Conservation (phyloP, 2,113 vertebrate genomes). For the Phodopus roborovskii region DNA sequence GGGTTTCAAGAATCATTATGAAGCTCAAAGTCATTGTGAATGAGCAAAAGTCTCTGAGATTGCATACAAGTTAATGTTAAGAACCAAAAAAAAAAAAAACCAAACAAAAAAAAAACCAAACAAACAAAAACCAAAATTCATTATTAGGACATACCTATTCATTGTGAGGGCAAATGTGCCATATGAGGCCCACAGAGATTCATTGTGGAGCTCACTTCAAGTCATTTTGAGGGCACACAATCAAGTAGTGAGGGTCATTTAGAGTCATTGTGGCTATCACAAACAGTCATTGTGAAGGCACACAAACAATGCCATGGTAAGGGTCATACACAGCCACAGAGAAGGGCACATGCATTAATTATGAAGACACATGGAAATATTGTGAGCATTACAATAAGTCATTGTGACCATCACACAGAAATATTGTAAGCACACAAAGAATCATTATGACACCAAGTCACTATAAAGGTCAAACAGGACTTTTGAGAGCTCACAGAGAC, state of each 20-base stretch:
- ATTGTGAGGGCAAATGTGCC: neutral
- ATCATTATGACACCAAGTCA: neutral
- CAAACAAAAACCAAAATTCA: no score
- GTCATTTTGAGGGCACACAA: neutral
- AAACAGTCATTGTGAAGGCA: neutral
- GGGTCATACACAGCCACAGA: neutral
- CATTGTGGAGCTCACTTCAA: neutral
- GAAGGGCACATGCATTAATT: neutral
- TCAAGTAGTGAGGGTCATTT: neutral
- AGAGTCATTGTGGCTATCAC: neutral
- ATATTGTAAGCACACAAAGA: neutral
- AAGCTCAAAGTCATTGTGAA: neutral
- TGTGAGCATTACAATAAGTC: neutral
- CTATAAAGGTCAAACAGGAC: neutral
- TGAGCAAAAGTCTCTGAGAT: neutral
- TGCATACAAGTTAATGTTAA: no score
- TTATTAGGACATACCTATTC: no score
- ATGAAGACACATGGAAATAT: neutral
- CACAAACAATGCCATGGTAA: neutral
- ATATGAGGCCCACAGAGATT: neutral
- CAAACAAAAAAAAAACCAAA: no score
- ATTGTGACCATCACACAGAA: neutral
- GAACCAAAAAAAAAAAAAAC: no score
- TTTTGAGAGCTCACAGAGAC: neutral
- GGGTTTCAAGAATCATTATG: neutral